Evolutionary conservation across 1,140 invertebrate species (phyloP).

Genomic region (Pachyrhynchus sulphureomaculatus): DNA sequence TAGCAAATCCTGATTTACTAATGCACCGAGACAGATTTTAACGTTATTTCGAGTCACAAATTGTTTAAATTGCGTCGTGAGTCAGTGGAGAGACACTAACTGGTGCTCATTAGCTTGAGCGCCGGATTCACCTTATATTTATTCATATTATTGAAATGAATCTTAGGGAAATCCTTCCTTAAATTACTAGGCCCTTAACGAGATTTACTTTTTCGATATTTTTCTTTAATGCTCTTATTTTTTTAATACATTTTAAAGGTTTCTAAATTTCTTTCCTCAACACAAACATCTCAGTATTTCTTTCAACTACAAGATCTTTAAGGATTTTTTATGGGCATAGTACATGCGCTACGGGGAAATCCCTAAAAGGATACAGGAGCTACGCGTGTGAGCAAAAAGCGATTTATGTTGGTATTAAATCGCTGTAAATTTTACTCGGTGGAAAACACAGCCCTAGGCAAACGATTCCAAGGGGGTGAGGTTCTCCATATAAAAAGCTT

Average conservation of each 20-base stretch:
- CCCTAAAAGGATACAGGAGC: too few species aligned
- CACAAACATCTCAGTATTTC: too few species aligned
- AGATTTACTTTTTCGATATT: neutral
- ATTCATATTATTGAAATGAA: conserved; percentile 53
- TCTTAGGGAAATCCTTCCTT: conserved; percentile 33
- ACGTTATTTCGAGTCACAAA: conserved; percentile 59
- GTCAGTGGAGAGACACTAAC: conserved; percentile 55
- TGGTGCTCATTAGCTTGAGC: conserved; percentile 55
- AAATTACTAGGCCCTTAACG: conserved; percentile 1
- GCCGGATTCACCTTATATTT: conserved; percentile 51
- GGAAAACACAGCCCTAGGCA: too few species aligned
- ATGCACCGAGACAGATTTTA: conserved; percentile 55
- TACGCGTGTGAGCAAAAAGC: too few species aligned
- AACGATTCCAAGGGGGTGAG: too few species aligned
- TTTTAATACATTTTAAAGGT: neutral
- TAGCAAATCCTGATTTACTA: conserved; percentile 53
- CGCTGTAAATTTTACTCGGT: too few species aligned
- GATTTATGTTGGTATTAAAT: too few species aligned
- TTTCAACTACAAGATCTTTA: too few species aligned
- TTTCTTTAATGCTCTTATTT: neutral
- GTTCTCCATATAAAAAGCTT: too few species aligned
- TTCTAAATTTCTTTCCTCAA: too few species aligned
- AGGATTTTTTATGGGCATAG: too few species aligned
- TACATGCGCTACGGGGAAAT: too few species aligned
- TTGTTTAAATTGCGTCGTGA: conserved; percentile 58